A percentile compares a stretch with the other conserved stretches of the same genome.
Conservation (phyloP, 1,140 invertebrate genomes). For the Cotesia glomerata region DNA sequence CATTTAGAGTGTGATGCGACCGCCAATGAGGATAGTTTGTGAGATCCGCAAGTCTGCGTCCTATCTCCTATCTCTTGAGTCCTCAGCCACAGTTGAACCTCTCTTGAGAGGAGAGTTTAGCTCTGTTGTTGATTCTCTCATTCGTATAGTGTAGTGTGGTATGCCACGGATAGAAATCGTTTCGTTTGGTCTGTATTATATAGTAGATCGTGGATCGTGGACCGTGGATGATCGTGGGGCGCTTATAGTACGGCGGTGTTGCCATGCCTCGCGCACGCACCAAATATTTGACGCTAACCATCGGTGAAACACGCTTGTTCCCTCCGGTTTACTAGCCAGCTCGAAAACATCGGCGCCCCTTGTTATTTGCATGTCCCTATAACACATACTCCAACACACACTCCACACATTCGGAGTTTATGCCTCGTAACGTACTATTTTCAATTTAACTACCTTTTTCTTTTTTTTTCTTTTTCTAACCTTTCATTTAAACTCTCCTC, state of each 20-base stretch:
- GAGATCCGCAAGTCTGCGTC: constrained; percentile 13
- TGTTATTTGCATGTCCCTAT: constrained; percentile 60
- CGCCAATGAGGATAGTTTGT: constrained; percentile 26
- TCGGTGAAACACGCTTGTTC: constrained; percentile 57
- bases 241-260: constrained; percentile 49
- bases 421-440: constrained; percentile 2
- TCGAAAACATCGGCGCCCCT: constrained; percentile 60
- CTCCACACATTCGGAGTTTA: constrained; percentile 27
- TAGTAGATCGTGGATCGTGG: background rate
- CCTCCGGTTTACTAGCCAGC: constrained; percentile 53
- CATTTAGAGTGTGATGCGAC: constrained; percentile 40
- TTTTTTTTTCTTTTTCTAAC: background rate
- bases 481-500: background rate
- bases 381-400: constrained; percentile 26
- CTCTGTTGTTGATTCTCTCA: background rate
- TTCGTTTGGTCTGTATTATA: background rate
- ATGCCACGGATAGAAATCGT: background rate
- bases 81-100: background rate
- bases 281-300: constrained; percentile 64
- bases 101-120: background rate
- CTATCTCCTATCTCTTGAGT: constrained; percentile 20
- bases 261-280: constrained; percentile 57
- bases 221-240: constrained; percentile 20
- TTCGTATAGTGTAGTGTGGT: background rate
- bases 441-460: background rate